A percentile compares a stretch with the other conserved stretches of the same genome.
These are phyloP conservation scores for Ctenodactylus gundi DNA, from an alignment of 2,113 vertebrate species.

Conservation along the genomic window DNA sequence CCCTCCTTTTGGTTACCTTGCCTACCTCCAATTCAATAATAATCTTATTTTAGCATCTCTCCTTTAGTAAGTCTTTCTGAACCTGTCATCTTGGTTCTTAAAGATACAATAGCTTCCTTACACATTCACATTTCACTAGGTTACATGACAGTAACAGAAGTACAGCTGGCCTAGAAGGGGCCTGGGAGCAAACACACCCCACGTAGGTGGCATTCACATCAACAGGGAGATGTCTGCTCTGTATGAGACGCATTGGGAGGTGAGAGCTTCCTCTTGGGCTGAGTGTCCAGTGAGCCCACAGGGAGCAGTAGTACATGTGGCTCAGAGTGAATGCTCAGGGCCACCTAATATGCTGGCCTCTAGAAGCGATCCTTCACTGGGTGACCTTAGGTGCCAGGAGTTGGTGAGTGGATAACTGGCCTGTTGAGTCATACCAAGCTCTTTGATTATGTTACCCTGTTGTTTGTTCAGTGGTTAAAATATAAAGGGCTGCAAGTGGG, in stretches of 20 bases:
- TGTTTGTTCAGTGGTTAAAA: neutral
- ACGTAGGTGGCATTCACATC: neutral
- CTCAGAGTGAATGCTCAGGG: neutral
- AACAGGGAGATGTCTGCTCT: neutral
- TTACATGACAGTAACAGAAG: neutral
- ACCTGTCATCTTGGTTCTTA: neutral
- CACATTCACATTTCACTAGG: neutral
- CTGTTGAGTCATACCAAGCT: neutral
- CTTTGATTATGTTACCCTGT: neutral
- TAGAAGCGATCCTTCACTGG: no score
- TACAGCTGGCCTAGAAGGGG: neutral
- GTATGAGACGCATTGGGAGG: neutral
- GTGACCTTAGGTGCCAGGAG: no score
- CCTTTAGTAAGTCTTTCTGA: neutral
- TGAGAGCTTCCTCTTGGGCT: neutral
- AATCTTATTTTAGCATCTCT: neutral
- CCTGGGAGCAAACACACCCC: neutral
- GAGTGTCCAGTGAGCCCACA: no score
- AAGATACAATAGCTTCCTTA: neutral
- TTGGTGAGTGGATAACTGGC: neutral
- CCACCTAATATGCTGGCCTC: neutral
- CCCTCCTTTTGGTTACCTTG: neutral
- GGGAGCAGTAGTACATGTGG: rapidly evolving
- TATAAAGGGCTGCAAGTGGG: neutral
- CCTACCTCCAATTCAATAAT: neutral